Percentiles rank a stretch among this genome's conserved stretches.
Evolutionary conservation across 2,113 vertebrate genomes (phyloP).

Genomic region (Oxyura jamaicensis): DNA sequence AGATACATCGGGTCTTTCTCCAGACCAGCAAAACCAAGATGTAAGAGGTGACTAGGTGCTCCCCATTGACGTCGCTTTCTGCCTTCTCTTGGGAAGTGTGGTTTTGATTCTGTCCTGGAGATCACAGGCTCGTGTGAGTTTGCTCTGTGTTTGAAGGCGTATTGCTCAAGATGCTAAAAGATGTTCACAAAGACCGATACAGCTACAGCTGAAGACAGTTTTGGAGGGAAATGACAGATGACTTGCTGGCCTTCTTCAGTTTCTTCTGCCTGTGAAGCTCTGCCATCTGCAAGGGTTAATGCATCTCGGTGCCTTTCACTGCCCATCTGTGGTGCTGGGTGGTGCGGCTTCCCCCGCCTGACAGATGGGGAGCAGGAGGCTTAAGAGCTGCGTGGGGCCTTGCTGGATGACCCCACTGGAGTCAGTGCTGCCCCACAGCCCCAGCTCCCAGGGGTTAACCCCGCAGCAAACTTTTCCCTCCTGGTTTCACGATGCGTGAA

Average conservation of each 20-base stretch:
- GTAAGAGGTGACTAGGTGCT: conserved; percentile 1
- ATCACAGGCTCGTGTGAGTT: fast-evolving
- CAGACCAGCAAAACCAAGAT: neutral
- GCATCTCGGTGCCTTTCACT: neutral
- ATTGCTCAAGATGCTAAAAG: neutral
- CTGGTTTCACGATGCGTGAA: neutral
- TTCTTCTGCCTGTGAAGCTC: neutral
- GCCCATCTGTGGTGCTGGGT: neutral
- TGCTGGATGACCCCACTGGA: neutral
- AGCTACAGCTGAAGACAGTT: neutral
- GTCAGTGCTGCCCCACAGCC: neutral
- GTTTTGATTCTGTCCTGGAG: neutral
- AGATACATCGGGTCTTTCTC: neutral
- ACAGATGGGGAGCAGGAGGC: neutral
- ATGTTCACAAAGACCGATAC: neutral
- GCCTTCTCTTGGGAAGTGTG: neutral
- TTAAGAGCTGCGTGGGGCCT: neutral
- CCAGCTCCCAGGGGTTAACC: neutral
- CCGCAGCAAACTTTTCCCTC: neutral
- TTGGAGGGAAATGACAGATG: neutral
- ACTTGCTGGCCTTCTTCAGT: neutral
- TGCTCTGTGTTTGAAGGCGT: neutral
- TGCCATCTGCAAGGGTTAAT: neutral
- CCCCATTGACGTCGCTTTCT: neutral
- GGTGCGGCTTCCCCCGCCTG: fast-evolving